Percentiles rank a stretch among this genome's conserved stretches.
Evolutionary conservation across 1,140 invertebrate genomes (phyloP).

Genomic region (Megalonaias nervosa): DNA sequence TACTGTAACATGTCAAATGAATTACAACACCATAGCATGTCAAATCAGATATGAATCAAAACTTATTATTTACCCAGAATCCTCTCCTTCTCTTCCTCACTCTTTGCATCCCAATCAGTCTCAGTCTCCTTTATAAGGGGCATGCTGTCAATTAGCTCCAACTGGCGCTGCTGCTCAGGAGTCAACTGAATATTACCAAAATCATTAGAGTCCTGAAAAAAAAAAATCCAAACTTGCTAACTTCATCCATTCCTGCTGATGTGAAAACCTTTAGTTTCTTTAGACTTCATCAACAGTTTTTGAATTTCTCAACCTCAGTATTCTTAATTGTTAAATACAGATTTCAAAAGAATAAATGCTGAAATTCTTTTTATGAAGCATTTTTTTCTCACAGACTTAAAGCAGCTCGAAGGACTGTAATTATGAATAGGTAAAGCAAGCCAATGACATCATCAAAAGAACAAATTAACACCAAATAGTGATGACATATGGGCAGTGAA

Average conservation of each 20-base stretch:
- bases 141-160: conserved; percentile 71
- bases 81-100: conserved; percentile 53
- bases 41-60: background rate
- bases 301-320: background rate
- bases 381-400: too few relatives aligned
- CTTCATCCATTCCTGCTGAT: conserved; percentile 9
- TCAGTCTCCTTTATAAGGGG: conserved; percentile 64
- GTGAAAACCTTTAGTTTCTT: conserved; percentile 16
- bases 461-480: too few relatives aligned
- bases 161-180: conserved; percentile 70
- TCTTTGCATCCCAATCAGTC: conserved; percentile 56
- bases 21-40: background rate
- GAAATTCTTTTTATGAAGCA: too few relatives aligned
- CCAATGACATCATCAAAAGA: too few relatives aligned
- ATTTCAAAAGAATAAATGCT: too few relatives aligned
- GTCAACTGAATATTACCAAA: conserved; percentile 63
- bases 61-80: conserved; percentile 45
- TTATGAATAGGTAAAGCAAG: too few relatives aligned
- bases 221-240: background rate
- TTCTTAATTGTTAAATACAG: too few relatives aligned
- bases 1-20: background rate
- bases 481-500: too few relatives aligned
- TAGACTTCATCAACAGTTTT: conserved; percentile 4
- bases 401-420: too few relatives aligned
- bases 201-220: conserved; percentile 67